Conservation (phyloP, 2,113 vertebrate genomes). For the Sapayoa aenigma region DNA sequence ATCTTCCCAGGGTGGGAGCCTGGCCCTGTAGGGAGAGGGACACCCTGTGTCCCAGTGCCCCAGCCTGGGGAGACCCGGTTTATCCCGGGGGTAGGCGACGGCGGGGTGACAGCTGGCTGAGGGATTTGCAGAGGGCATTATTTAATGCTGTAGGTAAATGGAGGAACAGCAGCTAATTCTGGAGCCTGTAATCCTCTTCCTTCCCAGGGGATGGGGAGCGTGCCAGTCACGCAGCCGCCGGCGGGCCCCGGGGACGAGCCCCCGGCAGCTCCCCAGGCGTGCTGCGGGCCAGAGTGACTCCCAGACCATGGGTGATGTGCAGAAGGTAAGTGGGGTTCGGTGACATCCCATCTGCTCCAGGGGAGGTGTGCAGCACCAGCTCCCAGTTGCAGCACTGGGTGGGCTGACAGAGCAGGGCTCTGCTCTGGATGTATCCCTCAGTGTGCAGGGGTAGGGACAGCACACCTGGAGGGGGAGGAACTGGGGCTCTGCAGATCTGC, state of each 20-base stretch:
- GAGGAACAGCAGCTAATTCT: conserved; percentile 83
- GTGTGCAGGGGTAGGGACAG: neutral
- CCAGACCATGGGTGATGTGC: conserved; percentile 82
- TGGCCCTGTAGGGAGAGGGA: neutral
- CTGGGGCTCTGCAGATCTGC: neutral
- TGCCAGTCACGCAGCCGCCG: neutral
- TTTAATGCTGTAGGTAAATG: conserved; percentile 78
- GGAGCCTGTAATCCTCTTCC: conserved; percentile 79
- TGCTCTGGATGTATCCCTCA: neutral
- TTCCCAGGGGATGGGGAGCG: neutral
- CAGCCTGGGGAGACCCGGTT: neutral
- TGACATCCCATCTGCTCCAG: neutral
- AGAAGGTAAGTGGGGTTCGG: conserved; percentile 73
- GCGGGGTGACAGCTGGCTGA: conserved; percentile 78
- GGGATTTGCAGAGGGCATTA: conserved; percentile 88
- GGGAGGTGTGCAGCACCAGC: neutral
- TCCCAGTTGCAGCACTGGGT: fast-evolving
- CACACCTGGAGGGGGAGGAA: fast-evolving
- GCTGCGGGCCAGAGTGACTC: conserved; percentile 44
- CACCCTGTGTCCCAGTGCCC: neutral
- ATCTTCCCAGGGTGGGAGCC: neutral
- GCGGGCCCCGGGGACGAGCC: neutral
- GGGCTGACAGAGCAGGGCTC: neutral
- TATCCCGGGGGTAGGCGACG: neutral
- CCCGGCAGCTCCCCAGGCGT: neutral